A percentile compares a stretch with the other conserved stretches of the same genome.
These are phyloP conservation scores for Ochropleura leucogaster DNA, from an alignment of 2,888 invertebrate species.

Conservation along the genomic window DNA sequence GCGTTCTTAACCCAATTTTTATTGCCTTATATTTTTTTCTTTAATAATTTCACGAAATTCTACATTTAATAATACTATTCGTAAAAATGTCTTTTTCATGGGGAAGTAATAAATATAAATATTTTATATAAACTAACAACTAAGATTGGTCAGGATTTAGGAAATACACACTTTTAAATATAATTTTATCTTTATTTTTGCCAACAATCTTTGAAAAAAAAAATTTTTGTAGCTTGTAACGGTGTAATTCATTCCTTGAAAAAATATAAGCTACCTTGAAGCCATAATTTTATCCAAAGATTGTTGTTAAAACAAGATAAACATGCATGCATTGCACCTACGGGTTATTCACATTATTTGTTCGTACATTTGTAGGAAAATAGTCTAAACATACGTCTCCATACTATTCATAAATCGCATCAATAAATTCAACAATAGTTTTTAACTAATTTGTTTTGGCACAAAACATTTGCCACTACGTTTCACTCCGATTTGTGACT, in stretches of 20 bases:
- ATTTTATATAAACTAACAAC: conserved; percentile 84
- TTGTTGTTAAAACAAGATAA: conserved; percentile 51
- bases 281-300: conserved; percentile 24
- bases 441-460: conserved; percentile 77
- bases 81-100: conserved; percentile 90
- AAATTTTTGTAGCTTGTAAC: neutral
- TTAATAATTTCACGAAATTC: conserved; percentile 82
- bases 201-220: conserved; percentile 58
- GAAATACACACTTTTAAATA: conserved; percentile 84
- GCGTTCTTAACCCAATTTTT: conserved; percentile 87
- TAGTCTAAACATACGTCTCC: conserved; percentile 61
- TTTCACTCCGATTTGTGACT: conserved; percentile 79
- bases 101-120: conserved; percentile 89
- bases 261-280: conserved; percentile 3
- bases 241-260: neutral
- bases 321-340: conserved; percentile 62
- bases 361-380: conserved; percentile 71
- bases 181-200: conserved; percentile 69
- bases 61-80: conserved; percentile 90
- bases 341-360: conserved; percentile 69
- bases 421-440: conserved; percentile 70
- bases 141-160: conserved; percentile 89
- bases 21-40: conserved; percentile 80
- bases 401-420: conserved; percentile 65
- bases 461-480: conserved; percentile 76